phyloP scores from a whole-genome alignment of 2,888 invertebrate species.

The Trichopria drosophilae region DNA sequence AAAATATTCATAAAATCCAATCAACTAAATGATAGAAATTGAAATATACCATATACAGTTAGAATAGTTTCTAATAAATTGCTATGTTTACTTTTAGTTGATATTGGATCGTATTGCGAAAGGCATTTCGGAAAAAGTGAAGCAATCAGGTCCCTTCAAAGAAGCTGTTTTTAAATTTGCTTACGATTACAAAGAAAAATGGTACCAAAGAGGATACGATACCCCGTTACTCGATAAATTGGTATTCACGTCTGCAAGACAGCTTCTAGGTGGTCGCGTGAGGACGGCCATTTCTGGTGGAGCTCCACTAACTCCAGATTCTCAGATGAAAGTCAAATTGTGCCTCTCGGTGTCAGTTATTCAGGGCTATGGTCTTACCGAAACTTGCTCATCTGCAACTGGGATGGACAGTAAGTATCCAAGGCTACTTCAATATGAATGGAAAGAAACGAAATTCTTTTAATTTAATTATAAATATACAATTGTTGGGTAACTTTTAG shows the following conservation, averaged over 20 bases:
- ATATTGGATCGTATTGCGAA: constrained; percentile 98
- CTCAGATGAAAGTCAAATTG: constrained; percentile 89
- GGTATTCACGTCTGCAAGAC: constrained; percentile 63
- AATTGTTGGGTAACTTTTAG: too few relatives aligned
- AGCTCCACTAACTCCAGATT: constrained; percentile 93
- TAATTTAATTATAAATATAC: too few relatives aligned
- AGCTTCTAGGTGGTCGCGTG: constrained; percentile 85
- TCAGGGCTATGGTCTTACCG: constrained; percentile 96
- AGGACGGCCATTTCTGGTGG: constrained; percentile 90
- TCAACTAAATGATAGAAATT: too few relatives aligned
- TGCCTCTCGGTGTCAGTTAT: constrained; percentile 89
- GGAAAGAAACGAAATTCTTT: too few relatives aligned
- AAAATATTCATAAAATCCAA: too few relatives aligned
- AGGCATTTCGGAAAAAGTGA: constrained; percentile 92
- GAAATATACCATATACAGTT: too few relatives aligned
- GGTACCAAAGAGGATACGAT: constrained; percentile 80
- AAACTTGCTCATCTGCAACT: constrained; percentile 92
- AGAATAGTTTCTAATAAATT: too few relatives aligned
- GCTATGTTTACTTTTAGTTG: constrained; percentile 66
- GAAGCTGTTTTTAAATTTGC: constrained; percentile 91
- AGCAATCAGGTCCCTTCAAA: constrained; percentile 76
- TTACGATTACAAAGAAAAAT: constrained; percentile 87
- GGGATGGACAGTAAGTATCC: constrained; percentile 73
- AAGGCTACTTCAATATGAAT: not conserved
- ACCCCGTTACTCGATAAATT: constrained; percentile 76